Conservation (phyloP, 2,797 vertebrate genomes). For the Chiroxiphia lanceolata region DNA sequence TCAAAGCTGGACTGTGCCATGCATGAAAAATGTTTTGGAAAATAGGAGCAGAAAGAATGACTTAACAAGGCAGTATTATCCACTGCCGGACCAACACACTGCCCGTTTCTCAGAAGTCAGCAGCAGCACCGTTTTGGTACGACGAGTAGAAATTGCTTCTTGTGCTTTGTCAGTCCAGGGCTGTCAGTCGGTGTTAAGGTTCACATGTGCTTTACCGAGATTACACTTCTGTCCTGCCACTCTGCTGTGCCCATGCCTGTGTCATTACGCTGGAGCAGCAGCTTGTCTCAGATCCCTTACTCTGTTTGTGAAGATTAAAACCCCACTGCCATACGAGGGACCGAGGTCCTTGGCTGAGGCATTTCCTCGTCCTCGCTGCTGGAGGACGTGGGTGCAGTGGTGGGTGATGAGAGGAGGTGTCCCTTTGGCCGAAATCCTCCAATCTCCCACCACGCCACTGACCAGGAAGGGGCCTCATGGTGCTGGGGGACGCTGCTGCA, state of each 20-base stretch:
- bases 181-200: background rate
- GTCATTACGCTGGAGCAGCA: rapidly evolving
- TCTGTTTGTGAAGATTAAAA: rapidly evolving
- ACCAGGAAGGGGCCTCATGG: background rate
- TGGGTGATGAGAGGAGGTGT: background rate
- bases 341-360: rapidly evolving
- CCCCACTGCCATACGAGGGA: rapidly evolving
- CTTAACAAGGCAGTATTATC: background rate
- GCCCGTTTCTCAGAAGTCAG: background rate
- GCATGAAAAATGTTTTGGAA: background rate
- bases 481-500: rapidly evolving
- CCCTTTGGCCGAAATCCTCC: rapidly evolving
- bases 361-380: background rate
- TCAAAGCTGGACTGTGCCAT: background rate
- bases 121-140: background rate
- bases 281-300: too few species aligned
- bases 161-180: background rate
- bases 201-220: background rate
- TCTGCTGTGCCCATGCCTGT: rapidly evolving
- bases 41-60: background rate
- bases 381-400: rapidly evolving
- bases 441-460: rapidly evolving
- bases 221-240: background rate
- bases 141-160: background rate
- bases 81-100: rapidly evolving